These are phyloP conservation scores for Tricholaema leucomelas DNA, from an alignment of 2,113 vertebrate genomes.

Conservation along the genomic window DNA sequence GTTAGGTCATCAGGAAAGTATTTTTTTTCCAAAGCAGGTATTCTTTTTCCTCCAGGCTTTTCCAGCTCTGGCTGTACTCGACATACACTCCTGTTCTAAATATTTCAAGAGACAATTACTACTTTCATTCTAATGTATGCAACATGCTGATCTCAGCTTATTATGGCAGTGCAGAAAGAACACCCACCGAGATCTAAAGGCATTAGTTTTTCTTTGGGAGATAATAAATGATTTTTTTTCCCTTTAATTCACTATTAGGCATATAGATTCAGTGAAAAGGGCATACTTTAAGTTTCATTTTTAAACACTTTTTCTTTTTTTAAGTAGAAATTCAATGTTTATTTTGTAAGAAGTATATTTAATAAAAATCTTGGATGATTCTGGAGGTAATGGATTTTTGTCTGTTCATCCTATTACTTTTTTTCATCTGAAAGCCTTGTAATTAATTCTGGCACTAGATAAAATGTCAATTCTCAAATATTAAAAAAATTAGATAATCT, in stretches of 20 bases:
- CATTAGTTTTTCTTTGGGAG: neutral
- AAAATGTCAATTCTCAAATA: neutral
- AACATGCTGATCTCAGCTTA: neutral
- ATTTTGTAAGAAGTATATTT: neutral
- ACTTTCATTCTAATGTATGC: neutral
- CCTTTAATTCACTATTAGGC: neutral
- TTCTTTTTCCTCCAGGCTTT: neutral
- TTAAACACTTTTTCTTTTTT: neutral
- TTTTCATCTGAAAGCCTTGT: accelerated
- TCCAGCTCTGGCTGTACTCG: neutral
- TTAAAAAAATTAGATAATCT: neutral
- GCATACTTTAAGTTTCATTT: neutral
- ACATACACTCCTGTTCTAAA: neutral
- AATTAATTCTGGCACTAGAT: neutral
- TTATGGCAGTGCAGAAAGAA: neutral
- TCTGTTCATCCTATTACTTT: neutral
- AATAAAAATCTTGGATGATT: neutral
- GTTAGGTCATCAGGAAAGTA: neutral
- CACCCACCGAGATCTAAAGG: neutral
- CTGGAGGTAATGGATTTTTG: neutral
- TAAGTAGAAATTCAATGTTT: neutral
- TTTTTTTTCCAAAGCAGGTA: neutral
- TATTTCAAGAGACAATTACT: neutral
- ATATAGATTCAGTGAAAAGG: neutral
- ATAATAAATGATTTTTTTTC: neutral